Evolutionary conservation across 2,888 invertebrate genomes (phyloP), one percentile per base, ranked within the genome.

Genomic region (Cistogaster globosa): DNA sequence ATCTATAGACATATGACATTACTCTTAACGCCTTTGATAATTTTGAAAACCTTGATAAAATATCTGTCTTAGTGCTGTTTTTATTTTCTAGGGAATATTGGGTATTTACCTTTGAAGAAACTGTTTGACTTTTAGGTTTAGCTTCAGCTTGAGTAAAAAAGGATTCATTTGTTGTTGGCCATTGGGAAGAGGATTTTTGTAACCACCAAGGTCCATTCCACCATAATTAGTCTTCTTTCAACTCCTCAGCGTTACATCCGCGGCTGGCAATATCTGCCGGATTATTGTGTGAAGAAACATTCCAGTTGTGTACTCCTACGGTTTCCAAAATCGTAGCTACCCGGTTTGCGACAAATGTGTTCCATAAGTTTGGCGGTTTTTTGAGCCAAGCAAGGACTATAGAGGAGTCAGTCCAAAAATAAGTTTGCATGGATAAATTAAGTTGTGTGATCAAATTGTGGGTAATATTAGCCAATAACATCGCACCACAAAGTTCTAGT

Each of bases 371-470:
- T n/a, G 32, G 67, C 14, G 18, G 36, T 38, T 68, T 38, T 2
- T n/a, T 22, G 0, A 67, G 67, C 45, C 45, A 63, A 16, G 22
- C 45, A 0, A 63, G 8, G 7, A 45, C 63, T 36, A 68, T 36
- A 7, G 68, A 42, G 0, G 69, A 69, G 22, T 69, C 69, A 22
- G 69, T 69, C 71, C 68, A 58, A n/a, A 72, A 48, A 32, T 58
- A 60, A 0, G 32, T 48, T 32, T 45, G 32, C 2, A 18, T 26
- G 14, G 32, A 8, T 42, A 65, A n/a, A 1, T 32, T 16, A 14
- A 65, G 38, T 18, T 53, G 53, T 1, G 18, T 26, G 9, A 32
- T 5, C 5, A 45, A 18, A n/a, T 57, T 45, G 6, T 57, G 11
- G 22, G 58, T 26, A 58, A 45, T 58, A 26, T 48, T 48, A 12